These are phyloP conservation scores for Adelges cooleyi DNA, from an alignment of 1,140 invertebrate genomes.

Conservation along the genomic window DNA sequence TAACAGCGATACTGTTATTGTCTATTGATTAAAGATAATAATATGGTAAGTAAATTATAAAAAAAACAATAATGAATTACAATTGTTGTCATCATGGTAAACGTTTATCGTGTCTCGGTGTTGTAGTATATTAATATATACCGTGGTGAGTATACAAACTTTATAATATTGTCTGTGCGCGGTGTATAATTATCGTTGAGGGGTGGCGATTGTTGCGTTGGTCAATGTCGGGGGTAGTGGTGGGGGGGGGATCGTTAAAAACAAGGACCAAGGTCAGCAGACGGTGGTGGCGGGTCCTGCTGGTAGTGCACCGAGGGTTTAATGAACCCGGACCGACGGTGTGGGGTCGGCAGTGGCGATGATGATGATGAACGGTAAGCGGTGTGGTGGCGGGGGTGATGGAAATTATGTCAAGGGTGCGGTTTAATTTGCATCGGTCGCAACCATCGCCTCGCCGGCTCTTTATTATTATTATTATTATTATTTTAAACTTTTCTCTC, in stretches of 20 bases:
- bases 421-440: constrained; percentile 21
- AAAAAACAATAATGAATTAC: too few relatives aligned
- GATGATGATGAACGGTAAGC: not conserved
- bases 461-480: too few relatives aligned
- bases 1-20: too few relatives aligned
- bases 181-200: too few relatives aligned
- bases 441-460: too few relatives aligned
- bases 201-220: not conserved
- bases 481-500: not conserved
- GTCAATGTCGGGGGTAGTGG: not conserved
- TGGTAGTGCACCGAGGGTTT: not conserved
- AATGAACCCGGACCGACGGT: not conserved
- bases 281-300: not conserved
- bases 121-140: too few relatives aligned
- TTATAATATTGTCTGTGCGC: too few relatives aligned
- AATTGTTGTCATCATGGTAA: too few relatives aligned
- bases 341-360: not conserved
- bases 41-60: too few relatives aligned
- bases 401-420: constrained; percentile 28
- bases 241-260: not conserved
- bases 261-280: constrained; percentile 27
- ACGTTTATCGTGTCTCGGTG: too few relatives aligned
- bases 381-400: not conserved
- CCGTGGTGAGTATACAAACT: too few relatives aligned
- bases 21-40: too few relatives aligned